Conservation (phyloP, 53 echinoderm and acorn worm species). For the Stichopus horrens region DNA sequence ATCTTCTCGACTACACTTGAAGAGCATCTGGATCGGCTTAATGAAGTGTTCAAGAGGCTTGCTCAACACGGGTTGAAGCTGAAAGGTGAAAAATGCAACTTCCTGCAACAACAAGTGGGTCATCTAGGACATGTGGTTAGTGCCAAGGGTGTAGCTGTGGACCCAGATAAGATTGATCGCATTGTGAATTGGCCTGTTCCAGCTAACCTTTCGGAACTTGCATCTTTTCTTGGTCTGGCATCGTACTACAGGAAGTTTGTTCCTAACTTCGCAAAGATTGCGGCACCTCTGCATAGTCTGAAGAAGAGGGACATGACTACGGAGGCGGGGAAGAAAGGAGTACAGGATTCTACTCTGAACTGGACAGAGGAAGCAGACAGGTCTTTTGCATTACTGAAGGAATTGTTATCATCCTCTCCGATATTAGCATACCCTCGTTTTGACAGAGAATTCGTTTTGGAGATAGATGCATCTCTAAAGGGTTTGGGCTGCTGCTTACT, state of each 20-base stretch:
- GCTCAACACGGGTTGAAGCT: slow-evolving; percentile 42
- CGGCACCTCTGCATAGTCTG: slow-evolving; percentile 49
- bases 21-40: slow-evolving; percentile 44
- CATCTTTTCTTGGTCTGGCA: slow-evolving; percentile 56
- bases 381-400: slow-evolving; percentile 42
- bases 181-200: slow-evolving; percentile 53
- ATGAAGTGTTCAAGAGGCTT: slow-evolving; percentile 46
- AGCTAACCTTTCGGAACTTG: slow-evolving; percentile 6
- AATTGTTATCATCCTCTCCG: slow-evolving; percentile 25
- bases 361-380: slow-evolving; percentile 41
- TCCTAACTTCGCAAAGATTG: slow-evolving; percentile 48
- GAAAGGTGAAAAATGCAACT: slow-evolving; percentile 54
- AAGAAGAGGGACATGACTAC: too few relatives aligned
- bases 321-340: background rate
- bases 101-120: slow-evolving; percentile 37
- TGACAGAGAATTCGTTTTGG: slow-evolving; percentile 46
- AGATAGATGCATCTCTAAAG: slow-evolving; percentile 51
- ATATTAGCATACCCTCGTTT: slow-evolving; percentile 51
- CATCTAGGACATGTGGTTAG: slow-evolving; percentile 59
- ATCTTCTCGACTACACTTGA: slow-evolving; percentile 49
- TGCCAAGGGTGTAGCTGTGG: slow-evolving; percentile 44
- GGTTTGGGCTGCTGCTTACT: slow-evolving; percentile 52
- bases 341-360: background rate
- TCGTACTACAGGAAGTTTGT: slow-evolving; percentile 67
- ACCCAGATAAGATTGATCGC: slow-evolving; percentile 42